Base-by-base conservation (phyloP, 1,140 invertebrate genomes). In the Pachyrhynchus sulphureomaculatus region DNA sequence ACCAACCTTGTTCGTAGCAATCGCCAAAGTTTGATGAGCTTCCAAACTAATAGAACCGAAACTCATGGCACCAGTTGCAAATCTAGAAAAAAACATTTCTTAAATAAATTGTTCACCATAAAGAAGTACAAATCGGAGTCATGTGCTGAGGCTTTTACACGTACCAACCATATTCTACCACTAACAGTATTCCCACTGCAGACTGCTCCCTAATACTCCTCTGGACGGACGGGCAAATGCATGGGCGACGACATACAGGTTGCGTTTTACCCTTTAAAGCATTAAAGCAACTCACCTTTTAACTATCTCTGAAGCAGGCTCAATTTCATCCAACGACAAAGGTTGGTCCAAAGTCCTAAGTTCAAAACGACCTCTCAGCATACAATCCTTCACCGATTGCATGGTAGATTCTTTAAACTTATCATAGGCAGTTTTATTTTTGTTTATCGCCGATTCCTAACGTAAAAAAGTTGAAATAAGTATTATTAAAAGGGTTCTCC, bases 31-130 rank as follows among this genome's bases (percentile, higher is more conserved):
- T 21, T 88, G 86, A 80, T 99, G 97, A 0, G 97, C 92, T 80
- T 99, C 97, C 59, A 95, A 77, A 0, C 90, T 93, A 65, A 95
- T 94, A 65, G 88, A 91, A n/a, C 93, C 92, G 78, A 95, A 95
- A 78, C 90, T 93, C 92, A 95, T 95, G 1, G 92, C 92, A 68
- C 89, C 90, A 6, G 81, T 83, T 6, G 75, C 80, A 65, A 83
- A 99, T 70, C 96, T 44, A 21, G 2, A 39, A 39, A 37, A 3
- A 39, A 17, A 39, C 13, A n/a, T n/a, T n/a, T n/a, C n/a, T n/a
- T n/a, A n/a, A n/a, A n/a, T n/a, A n/a, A n/a, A n/a, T n/a, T n/a
- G n/a, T n/a, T n/a, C n/a, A n/a, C n/a, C n/a, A n/a, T n/a, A n/a
- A n/a, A n/a, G n/a, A n/a, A n/a, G n/a, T n/a, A n/a, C n/a, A n/a